Base-by-base conservation (phyloP, 2,888 invertebrate genomes). In the Hedychridium roseum region DNA sequence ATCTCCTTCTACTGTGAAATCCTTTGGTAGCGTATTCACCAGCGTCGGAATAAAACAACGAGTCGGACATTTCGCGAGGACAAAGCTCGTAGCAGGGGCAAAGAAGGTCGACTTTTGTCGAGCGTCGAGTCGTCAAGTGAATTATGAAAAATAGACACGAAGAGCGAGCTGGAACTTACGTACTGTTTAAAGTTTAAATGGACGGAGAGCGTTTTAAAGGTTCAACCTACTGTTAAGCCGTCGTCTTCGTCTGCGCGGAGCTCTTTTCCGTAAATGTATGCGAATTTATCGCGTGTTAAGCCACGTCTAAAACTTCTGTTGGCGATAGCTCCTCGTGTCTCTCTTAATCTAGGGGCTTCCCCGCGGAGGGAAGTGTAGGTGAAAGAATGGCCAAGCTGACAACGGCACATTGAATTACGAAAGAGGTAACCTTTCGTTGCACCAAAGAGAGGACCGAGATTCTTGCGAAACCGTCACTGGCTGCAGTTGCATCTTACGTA, bases 141-240 rank as follows among this genome's bases (percentile, higher is more conserved):
- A 63, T 63, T 63, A 63, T 57, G 57, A 63, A 57, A 47, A 50
- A 57, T 45, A 52, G 55, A 60, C 63, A 52, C 55, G 45, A 14
- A 16, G 17, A 11, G n/a, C 12, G 3, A 3, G 20, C 3, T 60
- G 60, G 53, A 58, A 63, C 63, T 63, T 63, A 52, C 60, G 48
- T 60, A 63, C 54, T 60, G 63, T 63, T 63, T 63, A 63, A 63
- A 63, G 55, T 63, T 63, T 63, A 60, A 63, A 63, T 58, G 60
- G 63, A 51, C 57, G 60, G 60, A 60, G 63, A 63, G 57, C 60
- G 52, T 63, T 63, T 63, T 60, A 63, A 63, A 63, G 63, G 63
- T 63, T 63, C 60, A 60, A 55, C 50, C 50, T n/a, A n/a, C n/a
- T n/a, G n/a, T n/a, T n/a, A n/a, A n/a, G n/a, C n/a, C n/a, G n/a